phyloP scores from a whole-genome alignment of 53 echinoderm and acorn worm species.

The Arbacia lixula region DNA sequence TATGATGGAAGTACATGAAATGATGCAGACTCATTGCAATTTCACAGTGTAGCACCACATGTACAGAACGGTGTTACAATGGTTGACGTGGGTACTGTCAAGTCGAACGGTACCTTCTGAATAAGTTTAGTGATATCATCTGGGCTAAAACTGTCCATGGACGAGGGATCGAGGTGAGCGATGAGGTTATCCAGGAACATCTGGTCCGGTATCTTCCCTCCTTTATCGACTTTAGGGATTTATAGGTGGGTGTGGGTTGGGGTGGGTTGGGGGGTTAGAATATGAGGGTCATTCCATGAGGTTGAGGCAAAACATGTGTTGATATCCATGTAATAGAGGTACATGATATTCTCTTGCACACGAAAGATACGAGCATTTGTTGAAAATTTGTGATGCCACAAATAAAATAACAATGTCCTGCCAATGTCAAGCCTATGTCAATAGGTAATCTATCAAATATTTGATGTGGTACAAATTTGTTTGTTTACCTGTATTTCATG shows the following conservation, averaged over 20 bases:
- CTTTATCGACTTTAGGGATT: conserved; percentile 11
- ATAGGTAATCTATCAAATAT: too few species aligned
- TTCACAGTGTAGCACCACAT: conserved; percentile 4
- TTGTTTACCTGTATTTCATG: too few species aligned
- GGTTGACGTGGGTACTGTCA: too few species aligned
- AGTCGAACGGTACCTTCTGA: conserved; percentile 90
- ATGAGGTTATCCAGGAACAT: conserved; percentile 82
- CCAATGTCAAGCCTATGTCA: too few species aligned
- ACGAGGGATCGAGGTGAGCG: conserved; percentile 79
- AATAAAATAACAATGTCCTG: too few species aligned
- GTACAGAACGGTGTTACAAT: conserved; percentile 1
- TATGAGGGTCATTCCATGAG: background rate
- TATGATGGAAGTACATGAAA: too few species aligned
- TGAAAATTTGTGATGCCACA: too few species aligned
- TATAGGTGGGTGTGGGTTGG: background rate
- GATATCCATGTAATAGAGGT: too few species aligned
- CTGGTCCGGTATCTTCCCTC: conserved; percentile 42
- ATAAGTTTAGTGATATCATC: conserved; percentile 92
- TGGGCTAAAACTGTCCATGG: conserved; percentile 76
- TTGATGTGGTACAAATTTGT: too few species aligned
- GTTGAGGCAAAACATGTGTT: background rate
- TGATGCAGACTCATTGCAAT: too few species aligned
- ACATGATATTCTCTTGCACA: too few species aligned
- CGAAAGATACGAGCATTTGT: too few species aligned
- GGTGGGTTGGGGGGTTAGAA: background rate